Evolutionary conservation across 2,888 invertebrate species (phyloP).

Genomic region (Agonum fuliginosum): DNA sequence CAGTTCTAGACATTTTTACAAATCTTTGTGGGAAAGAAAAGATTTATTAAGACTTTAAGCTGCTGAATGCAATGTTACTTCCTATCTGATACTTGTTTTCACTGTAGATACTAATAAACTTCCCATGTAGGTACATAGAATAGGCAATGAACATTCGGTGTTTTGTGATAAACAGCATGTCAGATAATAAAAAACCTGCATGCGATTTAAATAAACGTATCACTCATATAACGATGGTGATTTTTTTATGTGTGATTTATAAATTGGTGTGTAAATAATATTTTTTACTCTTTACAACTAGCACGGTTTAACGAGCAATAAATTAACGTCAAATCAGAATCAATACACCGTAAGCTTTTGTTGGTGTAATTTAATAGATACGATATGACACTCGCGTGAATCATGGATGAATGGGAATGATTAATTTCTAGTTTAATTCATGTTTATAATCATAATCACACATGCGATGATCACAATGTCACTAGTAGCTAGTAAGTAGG

Average conservation of each 20-base stretch:
- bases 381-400: conserved; percentile 15
- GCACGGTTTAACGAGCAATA: conserved; percentile 17
- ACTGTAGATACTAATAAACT: conserved; percentile 14
- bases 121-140: conserved; percentile 3
- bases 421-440: conserved; percentile 36
- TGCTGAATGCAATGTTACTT: conserved; percentile 32
- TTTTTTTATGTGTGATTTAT: not conserved
- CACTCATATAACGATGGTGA: not conserved
- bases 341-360: conserved; percentile 32
- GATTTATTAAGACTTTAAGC: conserved; percentile 22
- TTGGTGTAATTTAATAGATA: conserved; percentile 30
- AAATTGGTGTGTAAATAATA: conserved; percentile 9
- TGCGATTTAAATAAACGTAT: conserved; percentile 31
- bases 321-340: conserved; percentile 37
- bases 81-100: conserved; percentile 27
- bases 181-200: conserved; percentile 41
- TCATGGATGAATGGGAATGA: conserved; percentile 27
- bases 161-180: conserved; percentile 45
- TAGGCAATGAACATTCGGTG: conserved; percentile 30
- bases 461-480: too few relatives aligned
- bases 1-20: not conserved
- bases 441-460: too few relatives aligned
- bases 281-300: conserved; percentile 31
- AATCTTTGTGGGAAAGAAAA: not conserved
- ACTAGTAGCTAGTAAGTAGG: too few relatives aligned